phyloP scores from a whole-genome alignment of 2,797 vertebrate genomes.

The Numenius phaeopus region DNA sequence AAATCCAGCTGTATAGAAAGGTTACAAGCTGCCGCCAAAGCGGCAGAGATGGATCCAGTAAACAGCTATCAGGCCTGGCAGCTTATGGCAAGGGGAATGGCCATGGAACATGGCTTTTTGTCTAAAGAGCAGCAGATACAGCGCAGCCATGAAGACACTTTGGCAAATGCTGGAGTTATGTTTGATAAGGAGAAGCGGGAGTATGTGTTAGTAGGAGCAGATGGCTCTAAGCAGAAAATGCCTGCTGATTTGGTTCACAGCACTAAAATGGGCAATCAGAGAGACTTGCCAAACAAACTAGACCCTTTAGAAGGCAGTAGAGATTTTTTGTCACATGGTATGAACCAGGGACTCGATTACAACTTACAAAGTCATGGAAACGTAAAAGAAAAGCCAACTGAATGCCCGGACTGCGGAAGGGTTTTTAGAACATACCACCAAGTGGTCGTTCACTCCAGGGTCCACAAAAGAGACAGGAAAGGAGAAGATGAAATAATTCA shows the following conservation, averaged over 20 bases:
- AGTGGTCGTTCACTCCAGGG: constrained; percentile 96
- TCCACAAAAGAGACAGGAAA: constrained; percentile 94
- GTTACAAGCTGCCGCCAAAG: constrained; percentile 96
- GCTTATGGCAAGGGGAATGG: constrained; percentile 98
- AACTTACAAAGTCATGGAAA: constrained; percentile 84
- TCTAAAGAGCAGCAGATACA: constrained; percentile 92
- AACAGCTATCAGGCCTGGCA: constrained; percentile 99
- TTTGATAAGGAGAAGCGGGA: constrained; percentile 97
- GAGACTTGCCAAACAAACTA: constrained; percentile 90
- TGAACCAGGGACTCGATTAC: constrained; percentile 90
- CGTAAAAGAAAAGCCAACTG: constrained; percentile 94
- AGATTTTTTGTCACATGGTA: constrained; percentile 91
- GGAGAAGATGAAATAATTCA: constrained; percentile 88
- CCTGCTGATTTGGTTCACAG: constrained; percentile 90
- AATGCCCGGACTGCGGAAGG: constrained; percentile 95
- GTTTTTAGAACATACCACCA: constrained; percentile 99
- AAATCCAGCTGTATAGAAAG: constrained; percentile 99
- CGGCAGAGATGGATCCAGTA: constrained; percentile 98
- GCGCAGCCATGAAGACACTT: constrained; percentile 90
- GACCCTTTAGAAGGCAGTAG: constrained; percentile 92
- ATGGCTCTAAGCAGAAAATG: constrained; percentile 95
- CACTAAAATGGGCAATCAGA: constrained; percentile 89
- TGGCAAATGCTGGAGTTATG: constrained; percentile 86
- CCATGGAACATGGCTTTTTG: constrained; percentile 96
- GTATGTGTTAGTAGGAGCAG: constrained; percentile 90